Evolutionary conservation across 2,888 invertebrate genomes (phyloP), one percentile per base, ranked within the genome.

Genomic region (Chydorus sphaericus): DNA sequence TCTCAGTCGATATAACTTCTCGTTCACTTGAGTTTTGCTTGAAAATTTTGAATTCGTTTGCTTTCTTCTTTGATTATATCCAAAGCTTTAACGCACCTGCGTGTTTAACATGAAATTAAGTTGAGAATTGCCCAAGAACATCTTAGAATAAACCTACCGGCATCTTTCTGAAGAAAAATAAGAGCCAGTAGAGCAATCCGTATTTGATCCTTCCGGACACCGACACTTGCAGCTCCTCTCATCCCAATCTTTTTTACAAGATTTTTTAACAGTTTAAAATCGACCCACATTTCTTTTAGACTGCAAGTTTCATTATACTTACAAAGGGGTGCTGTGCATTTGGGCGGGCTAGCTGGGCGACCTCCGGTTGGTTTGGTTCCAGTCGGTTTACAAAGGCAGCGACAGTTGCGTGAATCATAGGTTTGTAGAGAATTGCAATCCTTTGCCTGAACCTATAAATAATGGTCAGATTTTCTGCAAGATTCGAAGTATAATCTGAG

Each of bases 131-230:
- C 7, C 36, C 28, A n/a, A 23, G 4, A 53, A 16, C 11, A 18
- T 18, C 10, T 11, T 5, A 8, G 23, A 8, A 14, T 36, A 11
- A 8, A 4, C n/a, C 26, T 55, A 55, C 55, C 49, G 29, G 49
- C 55, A 55, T 5, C 16, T 26, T 14, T 48, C 26, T 5, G 55
- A 31, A 23, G 37, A 37, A 36, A 23, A 55, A 26, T 48, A 55
- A 20, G 55, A 48, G 18, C 55, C 55, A 8, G 55, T 55, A 7
- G 55, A 55, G 20, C 55, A 55, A 31, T 55, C 55, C n/a, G 48
- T 31, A 16, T 26, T 33, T 4, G 14, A 18, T 8, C 33, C 16
- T 3, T 26, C 29, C 2, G 55, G 55, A 55, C 55, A 55, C 14
- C 55, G 48, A 23, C 55, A 55, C 23, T 49, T 31, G 28, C 55